Evolutionary conservation across 2,113 vertebrate species (phyloP).

Genomic region (Pholis gunnellus): DNA sequence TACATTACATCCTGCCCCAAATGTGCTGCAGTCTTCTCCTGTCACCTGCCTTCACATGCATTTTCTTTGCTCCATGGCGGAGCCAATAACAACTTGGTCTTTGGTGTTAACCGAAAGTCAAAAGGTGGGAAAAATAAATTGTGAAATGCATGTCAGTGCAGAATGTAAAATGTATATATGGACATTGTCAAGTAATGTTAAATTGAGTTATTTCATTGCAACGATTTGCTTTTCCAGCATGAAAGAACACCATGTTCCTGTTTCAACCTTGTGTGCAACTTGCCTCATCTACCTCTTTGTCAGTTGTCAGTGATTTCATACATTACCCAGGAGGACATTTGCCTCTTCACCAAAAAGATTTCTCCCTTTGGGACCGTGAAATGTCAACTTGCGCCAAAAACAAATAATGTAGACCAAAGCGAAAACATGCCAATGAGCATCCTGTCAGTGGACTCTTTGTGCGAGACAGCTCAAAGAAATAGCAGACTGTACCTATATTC

Average conservation of each 20-base stretch:
- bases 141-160: background rate
- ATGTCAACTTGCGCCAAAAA: constrained; percentile 15
- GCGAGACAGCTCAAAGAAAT: constrained; percentile 45
- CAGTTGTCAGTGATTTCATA: background rate
- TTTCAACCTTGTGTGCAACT: background rate
- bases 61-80: background rate
- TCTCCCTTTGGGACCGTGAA: background rate
- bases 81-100: background rate
- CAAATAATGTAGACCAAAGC: constrained; percentile 20
- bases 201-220: background rate
- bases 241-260: background rate
- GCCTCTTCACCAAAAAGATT: constrained; percentile 18
- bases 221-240: background rate
- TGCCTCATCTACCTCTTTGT: background rate
- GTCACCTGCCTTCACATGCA: background rate
- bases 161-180: background rate
- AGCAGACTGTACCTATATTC: constrained; percentile 9
- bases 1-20: background rate
- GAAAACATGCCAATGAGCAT: constrained; percentile 43
- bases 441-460: constrained; percentile 9
- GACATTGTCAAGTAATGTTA: background rate
- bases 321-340: constrained; percentile 36
- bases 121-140: background rate
- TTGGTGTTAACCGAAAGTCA: background rate
- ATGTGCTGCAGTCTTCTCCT: background rate